phyloP scores from a whole-genome alignment of 2,888 invertebrate species.

The Gibbula magus region DNA sequence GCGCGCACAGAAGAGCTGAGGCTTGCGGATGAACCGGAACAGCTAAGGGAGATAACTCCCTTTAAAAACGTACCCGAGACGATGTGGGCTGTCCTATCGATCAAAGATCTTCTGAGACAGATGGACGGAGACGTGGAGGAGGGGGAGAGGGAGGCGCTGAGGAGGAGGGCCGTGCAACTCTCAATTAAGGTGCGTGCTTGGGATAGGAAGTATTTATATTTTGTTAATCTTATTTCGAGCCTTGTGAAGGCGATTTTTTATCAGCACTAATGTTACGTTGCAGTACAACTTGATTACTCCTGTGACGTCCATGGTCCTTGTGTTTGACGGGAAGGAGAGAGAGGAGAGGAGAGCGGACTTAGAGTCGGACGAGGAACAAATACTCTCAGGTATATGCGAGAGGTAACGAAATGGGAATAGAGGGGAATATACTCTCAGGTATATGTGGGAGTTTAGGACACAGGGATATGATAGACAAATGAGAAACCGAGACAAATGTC shows the following conservation, averaged over 20 bases:
- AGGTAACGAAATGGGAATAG: no score
- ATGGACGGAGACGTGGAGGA: slow-evolving; percentile 37
- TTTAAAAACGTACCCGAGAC: slow-evolving; percentile 53
- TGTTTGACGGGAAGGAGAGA: slow-evolving; percentile 61
- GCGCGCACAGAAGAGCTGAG: slow-evolving; percentile 5
- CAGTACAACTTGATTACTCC: slow-evolving; percentile 84
- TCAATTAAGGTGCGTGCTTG: slow-evolving; percentile 50
- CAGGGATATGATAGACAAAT: no score
- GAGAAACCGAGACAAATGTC: no score
- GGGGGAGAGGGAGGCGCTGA: slow-evolving; percentile 36
- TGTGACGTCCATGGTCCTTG: slow-evolving; percentile 83
- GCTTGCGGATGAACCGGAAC: neutral
- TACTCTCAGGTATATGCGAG: no score
- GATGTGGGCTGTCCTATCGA: slow-evolving; percentile 63
- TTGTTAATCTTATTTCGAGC: no score
- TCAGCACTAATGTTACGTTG: neutral
- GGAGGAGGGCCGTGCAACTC: slow-evolving; percentile 45
- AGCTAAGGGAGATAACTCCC: slow-evolving; percentile 23
- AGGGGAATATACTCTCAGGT: no score
- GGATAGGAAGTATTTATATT: neutral
- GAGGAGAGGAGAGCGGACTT: slow-evolving; percentile 25
- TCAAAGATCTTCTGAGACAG: slow-evolving; percentile 53
- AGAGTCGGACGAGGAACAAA: neutral
- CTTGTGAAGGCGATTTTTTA: no score
- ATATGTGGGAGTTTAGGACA: no score